phyloP scores from a whole-genome alignment of 2,888 invertebrate species.

The Hemicrepidius hirtus region DNA sequence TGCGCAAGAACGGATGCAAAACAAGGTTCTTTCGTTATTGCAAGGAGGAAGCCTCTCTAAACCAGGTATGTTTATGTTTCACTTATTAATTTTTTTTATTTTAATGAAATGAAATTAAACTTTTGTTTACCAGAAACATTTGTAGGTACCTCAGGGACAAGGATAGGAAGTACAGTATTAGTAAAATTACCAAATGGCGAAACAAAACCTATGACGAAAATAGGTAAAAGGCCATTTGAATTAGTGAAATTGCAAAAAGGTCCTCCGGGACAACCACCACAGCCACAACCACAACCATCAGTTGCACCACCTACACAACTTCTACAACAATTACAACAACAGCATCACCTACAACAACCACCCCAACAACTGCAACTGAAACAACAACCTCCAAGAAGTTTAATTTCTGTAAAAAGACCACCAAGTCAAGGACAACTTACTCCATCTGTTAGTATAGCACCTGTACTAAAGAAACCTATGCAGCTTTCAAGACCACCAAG shows the following conservation, averaged over 20 bases:
- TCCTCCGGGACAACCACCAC: slow-evolving; percentile 65
- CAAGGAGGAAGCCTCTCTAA: slow-evolving; percentile 77
- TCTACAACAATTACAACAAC: background rate
- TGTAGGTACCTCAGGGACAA: slow-evolving; percentile 66
- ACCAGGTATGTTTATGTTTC: slow-evolving; percentile 61
- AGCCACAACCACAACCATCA: background rate
- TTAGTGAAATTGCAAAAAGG: slow-evolving; percentile 68
- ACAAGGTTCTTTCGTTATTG: slow-evolving; percentile 81
- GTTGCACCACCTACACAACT: background rate
- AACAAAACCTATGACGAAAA: slow-evolving; percentile 70
- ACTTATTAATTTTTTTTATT: background rate
- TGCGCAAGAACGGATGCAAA: slow-evolving; percentile 82
- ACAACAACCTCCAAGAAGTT: slow-evolving; percentile 41
- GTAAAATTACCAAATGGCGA: slow-evolving; percentile 72
- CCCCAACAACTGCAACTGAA: slow-evolving; percentile 59
- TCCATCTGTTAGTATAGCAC: slow-evolving; percentile 73
- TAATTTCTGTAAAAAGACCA: slow-evolving; percentile 57
- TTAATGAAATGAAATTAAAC: too few relatives aligned
- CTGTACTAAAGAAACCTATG: slow-evolving; percentile 67
- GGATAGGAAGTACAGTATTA: slow-evolving; percentile 70
- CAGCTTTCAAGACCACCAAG: slow-evolving; percentile 59
- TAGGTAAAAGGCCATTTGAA: slow-evolving; percentile 69
- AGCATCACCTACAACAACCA: slow-evolving; percentile 48
- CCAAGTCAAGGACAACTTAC: slow-evolving; percentile 67
- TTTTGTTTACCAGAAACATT: too few relatives aligned